These are phyloP conservation scores for Saguinus midas DNA, from an alignment of 2,113 vertebrate species.

Conservation along the genomic window DNA sequence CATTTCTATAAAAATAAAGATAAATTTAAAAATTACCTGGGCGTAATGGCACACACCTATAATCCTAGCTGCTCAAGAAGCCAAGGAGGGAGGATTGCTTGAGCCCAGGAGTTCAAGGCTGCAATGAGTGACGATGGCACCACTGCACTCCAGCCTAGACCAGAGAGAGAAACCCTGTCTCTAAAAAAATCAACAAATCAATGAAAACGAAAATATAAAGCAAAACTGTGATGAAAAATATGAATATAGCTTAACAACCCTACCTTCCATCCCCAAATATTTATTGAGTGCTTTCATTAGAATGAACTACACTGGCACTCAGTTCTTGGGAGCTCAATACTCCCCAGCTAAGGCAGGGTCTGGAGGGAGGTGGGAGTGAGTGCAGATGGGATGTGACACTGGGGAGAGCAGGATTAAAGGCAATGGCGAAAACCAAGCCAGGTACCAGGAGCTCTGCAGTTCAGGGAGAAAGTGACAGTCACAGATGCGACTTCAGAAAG, in stretches of 20 bases:
- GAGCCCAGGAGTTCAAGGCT: too few species aligned
- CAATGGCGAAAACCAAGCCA: neutral
- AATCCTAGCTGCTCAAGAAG: too few species aligned
- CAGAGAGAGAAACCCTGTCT: too few species aligned
- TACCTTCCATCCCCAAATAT: neutral
- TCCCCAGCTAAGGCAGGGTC: neutral
- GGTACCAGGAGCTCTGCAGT: neutral
- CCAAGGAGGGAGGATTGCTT: too few species aligned
- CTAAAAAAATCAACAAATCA: too few species aligned
- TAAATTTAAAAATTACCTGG: too few species aligned
- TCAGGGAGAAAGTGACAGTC: neutral
- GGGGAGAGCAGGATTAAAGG: too few species aligned
- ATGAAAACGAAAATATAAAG: neutral
- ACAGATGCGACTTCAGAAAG: too few species aligned
- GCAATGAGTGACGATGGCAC: too few species aligned
- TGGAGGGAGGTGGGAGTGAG: neutral
- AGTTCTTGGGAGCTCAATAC: neutral
- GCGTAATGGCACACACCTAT: too few species aligned
- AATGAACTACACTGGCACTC: neutral
- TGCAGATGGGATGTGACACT: fast-evolving
- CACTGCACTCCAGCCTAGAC: too few species aligned
- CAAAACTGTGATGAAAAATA: neutral
- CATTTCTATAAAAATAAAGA: too few species aligned
- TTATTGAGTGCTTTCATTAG: neutral
- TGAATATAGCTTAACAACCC: neutral